These are phyloP conservation scores for Masnerella sp. DNA, from an alignment of 2,888 invertebrate species.

Conservation along the genomic window DNA sequence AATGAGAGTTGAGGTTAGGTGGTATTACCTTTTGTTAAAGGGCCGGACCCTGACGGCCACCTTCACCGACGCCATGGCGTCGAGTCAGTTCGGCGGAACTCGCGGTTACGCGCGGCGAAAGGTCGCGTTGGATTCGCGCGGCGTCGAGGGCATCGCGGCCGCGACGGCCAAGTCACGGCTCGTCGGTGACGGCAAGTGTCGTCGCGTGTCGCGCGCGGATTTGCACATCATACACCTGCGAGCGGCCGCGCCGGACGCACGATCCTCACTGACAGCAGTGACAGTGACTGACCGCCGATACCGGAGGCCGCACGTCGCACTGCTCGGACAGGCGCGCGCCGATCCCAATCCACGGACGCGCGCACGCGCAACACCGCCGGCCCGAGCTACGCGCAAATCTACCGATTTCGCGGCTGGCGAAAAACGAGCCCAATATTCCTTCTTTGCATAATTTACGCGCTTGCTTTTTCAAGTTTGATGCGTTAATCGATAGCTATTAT, in stretches of 20 bases:
- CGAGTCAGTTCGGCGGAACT: slow-evolving; percentile 18
- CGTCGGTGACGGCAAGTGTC: slow-evolving; percentile 42
- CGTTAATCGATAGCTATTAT: too few relatives aligned
- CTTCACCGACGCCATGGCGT: slow-evolving; percentile 91
- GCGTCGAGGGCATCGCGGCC: slow-evolving; percentile 1
- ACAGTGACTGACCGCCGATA: too few relatives aligned
- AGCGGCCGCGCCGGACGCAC: slow-evolving; percentile 46
- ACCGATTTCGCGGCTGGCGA: too few relatives aligned
- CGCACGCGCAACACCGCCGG: too few relatives aligned
- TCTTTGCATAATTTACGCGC: too few relatives aligned
- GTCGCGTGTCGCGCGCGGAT: slow-evolving; percentile 52
- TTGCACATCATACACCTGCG: slow-evolving; percentile 38
- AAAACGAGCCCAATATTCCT: too few relatives aligned
- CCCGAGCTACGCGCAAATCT: too few relatives aligned
- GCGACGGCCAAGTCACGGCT: slow-evolving; percentile 2
- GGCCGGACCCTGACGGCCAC: slow-evolving; percentile 94
- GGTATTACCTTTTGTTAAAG: slow-evolving; percentile 88
- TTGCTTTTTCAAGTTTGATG: too few relatives aligned
- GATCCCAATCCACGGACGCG: too few relatives aligned
- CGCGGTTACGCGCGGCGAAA: slow-evolving; percentile 36
- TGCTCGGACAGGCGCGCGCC: too few relatives aligned
- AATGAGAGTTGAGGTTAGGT: slow-evolving; percentile 34
- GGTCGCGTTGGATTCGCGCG: slow-evolving; percentile 13
- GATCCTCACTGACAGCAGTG: slow-evolving; percentile 44
- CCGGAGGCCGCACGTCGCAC: too few relatives aligned